Evolutionary conservation across 2,888 invertebrate genomes (phyloP).

Genomic region (Gymnosoma rotundatum): DNA sequence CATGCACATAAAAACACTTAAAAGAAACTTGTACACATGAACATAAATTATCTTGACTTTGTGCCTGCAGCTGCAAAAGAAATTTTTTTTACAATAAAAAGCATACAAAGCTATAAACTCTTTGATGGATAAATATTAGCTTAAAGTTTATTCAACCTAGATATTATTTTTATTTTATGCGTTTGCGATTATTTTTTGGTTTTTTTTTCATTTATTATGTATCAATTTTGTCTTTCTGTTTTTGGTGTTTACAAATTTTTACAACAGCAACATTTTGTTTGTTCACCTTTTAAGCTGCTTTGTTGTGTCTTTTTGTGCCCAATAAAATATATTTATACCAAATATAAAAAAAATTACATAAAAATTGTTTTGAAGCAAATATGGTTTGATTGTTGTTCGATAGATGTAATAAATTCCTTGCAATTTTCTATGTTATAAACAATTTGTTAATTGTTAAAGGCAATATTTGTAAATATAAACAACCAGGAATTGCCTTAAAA

Average conservation of each 20-base stretch:
- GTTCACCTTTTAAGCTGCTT: conserved; percentile 9
- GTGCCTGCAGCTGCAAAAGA: conserved; percentile 63
- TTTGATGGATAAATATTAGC: conserved; percentile 50
- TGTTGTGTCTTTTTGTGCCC: conserved; percentile 4
- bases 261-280: conserved; percentile 7
- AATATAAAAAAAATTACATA: conserved; percentile 27
- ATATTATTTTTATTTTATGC: conserved; percentile 8
- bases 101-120: conserved; percentile 35
- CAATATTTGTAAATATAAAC: too few species aligned
- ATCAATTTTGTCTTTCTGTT: conserved; percentile 43
- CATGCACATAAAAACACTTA: conserved; percentile 4
- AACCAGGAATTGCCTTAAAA: too few species aligned
- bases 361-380: conserved; percentile 15
- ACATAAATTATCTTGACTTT: conserved; percentile 50
- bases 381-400: conserved; percentile 23
- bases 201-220: conserved; percentile 34
- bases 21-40: not conserved
- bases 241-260: conserved; percentile 40
- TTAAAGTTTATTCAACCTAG: conserved; percentile 59
- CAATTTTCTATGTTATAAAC: conserved; percentile 7
- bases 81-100: conserved; percentile 20
- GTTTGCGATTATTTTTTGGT: conserved; percentile 31
- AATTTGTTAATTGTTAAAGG: not conserved
- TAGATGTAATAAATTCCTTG: not conserved
- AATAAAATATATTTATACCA: not conserved